Conservation (phyloP, 1,140 invertebrate species). For the Formica exsecta region DNA sequence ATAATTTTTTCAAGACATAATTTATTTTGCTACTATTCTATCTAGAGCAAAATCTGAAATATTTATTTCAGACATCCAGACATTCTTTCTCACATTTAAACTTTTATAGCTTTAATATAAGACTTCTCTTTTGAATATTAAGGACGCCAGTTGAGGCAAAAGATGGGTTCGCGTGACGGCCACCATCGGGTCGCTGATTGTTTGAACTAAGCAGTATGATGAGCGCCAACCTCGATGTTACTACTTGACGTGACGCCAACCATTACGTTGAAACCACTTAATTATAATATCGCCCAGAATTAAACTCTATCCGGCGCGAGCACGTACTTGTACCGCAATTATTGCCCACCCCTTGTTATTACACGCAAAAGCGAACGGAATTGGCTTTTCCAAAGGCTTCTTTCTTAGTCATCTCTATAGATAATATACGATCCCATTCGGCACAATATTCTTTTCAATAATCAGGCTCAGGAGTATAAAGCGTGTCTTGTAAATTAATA, state of each 20-base stretch:
- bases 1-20: background rate
- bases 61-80: background rate
- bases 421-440: conserved; percentile 42
- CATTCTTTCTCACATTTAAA: background rate
- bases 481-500: background rate
- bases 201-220: conserved; percentile 82
- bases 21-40: background rate
- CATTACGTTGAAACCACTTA: conserved; percentile 86
- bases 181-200: conserved; percentile 85
- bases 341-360: conserved; percentile 81
- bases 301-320: conserved; percentile 85
- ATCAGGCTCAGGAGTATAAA: conserved; percentile 8
- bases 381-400: conserved; percentile 64
- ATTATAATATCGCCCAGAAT: conserved; percentile 86
- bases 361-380: conserved; percentile 75
- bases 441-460: conserved; percentile 38
- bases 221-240: conserved; percentile 80
- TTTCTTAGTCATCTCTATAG: conserved; percentile 17
- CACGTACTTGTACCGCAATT: conserved; percentile 85
- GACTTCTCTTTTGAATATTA: conserved; percentile 58
- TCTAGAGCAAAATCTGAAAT: background rate
- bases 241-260: conserved; percentile 85
- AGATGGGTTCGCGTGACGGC: conserved; percentile 83
- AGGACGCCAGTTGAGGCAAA: conserved; percentile 65
- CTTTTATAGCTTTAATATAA: conserved; percentile 52